These are phyloP conservation scores for Colossoma macropomum DNA, from an alignment of 2,113 vertebrate genomes.

Conservation along the genomic window DNA sequence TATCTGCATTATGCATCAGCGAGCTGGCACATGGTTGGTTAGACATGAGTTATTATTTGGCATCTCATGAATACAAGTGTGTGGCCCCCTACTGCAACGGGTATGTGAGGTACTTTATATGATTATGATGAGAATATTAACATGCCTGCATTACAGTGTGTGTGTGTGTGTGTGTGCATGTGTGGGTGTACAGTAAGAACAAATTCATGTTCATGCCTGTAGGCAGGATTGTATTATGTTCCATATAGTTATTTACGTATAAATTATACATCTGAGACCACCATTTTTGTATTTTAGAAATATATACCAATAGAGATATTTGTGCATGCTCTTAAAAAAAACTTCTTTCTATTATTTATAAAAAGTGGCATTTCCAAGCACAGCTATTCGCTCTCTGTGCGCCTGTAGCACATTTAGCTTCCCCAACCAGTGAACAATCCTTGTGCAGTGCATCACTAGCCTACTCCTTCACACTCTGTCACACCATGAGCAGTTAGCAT, in stretches of 20 bases:
- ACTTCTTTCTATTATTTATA: not conserved
- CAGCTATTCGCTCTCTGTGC: not conserved
- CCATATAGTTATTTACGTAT: not conserved
- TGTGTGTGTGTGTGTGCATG: no score
- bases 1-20: conserved; percentile 42
- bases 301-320: not conserved
- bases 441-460: not conserved
- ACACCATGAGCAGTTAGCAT: not conserved
- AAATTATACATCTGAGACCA: not conserved
- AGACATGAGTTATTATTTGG: conserved; percentile 33
- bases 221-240: not conserved
- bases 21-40: conserved; percentile 39
- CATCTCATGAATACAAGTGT: conserved; percentile 36
- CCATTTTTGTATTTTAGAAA: not conserved
- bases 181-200: not conserved
- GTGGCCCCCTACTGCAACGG: not conserved
- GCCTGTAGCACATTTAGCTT: not conserved
- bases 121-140: no score
- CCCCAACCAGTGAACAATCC: not conserved
- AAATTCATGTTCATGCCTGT: not conserved
- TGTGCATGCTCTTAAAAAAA: not conserved
- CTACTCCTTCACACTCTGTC: not conserved
- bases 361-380: not conserved
- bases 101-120: not conserved
- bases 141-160: no score